Evolutionary conservation across 2,797 vertebrate species (phyloP), one percentile per base, ranked within the genome.

Genomic region (Knipowitschia caucasica): DNA sequence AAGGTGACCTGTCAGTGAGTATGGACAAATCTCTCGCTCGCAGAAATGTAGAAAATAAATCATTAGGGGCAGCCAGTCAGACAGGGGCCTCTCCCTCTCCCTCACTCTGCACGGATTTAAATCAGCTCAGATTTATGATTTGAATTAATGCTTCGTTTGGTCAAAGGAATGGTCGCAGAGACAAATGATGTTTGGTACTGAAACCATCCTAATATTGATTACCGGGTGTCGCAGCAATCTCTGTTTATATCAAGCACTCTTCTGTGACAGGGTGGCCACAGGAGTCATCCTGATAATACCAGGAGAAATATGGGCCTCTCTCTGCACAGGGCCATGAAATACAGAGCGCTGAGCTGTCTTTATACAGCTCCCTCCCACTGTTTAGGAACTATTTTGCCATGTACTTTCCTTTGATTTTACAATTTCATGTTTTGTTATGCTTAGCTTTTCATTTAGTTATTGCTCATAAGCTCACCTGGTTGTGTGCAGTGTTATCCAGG

Each of bases 1-100:
- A 99, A 99, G 97, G 97, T 99, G 97, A 99, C 97, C 96, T 98
- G 96, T 98, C 97, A 99, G 92, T 93, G 93, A 92, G 91, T 95
- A 95, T 97, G 95, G 97, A 98, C 97, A 98, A 98, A 99, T 99
- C 95, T 98, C 93, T 96, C 94, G 96, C 96, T 98, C 92, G 93
- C 94, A 95, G 95, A 98, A 98, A 96, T 95, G 94, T 98, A 96
- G 94, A 98, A 98, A 99, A 99, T 99, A 98, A 98, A 99, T 99
- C 95, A 98, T 98, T 96, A 98, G 86, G 96, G 95, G 86, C 92
- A 92, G 93, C 92, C 94, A 94, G 95, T 86, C 82, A 81, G 86
- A 89, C 86, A 82, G 74, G 67, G 79, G 70, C 77, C 78, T 64
- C 82, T 75, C 76, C 73, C 77, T 64, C 69, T 77, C 76, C 56